Evolutionary conservation across 2,888 invertebrate genomes (phyloP), one percentile per base, ranked within the genome.

Genomic region (Cheilosia variabilis): DNA sequence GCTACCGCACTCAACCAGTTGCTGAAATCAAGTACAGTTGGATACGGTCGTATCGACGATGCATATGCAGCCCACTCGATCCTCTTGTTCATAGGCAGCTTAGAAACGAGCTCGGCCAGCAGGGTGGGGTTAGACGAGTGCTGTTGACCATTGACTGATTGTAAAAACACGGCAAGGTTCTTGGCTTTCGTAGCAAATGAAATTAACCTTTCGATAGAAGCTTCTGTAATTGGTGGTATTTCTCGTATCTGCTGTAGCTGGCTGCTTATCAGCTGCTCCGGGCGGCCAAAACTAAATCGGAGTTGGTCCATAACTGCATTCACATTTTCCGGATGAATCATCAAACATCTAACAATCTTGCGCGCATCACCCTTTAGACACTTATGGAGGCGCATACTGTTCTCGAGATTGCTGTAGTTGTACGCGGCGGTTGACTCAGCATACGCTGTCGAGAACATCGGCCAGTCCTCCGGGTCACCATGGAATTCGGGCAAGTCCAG

Each of bases 211-310:
- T 7, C 31, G 1, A 31, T 7, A 7, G 31, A 31, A 7, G 31
- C 6, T 31, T 31, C 31, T 6, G 6, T 31, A 31, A 31, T 31
- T 7, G 31, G 31, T 7, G 31, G 7, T 31, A 31, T 31, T 31
- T 31, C 7, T 1, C 7, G 31, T 7, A 31, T 7, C 7, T 7
- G 22, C 7, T 50, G 22, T 10, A 19, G 2, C 22, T 50, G 50
- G 19, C 45, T 45, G 15, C 7, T 2, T 4, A 45, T 45, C 15
- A 45, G 6, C 15, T 15, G 15, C n/a, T 45, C 45, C 2, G 83
- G 78, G 15, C 79, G 72, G 10, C 87, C 87, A 62, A 52, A 81
- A 2, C 82, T 43, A 19, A 87, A 73, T 2, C 53, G 37, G 2
- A 76, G 22, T 37, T 79, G 65, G 0, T 73, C 60, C 7, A 78